These are phyloP conservation scores for Choreutis nemorana DNA, from an alignment of 2,888 invertebrate genomes.

Conservation along the genomic window DNA sequence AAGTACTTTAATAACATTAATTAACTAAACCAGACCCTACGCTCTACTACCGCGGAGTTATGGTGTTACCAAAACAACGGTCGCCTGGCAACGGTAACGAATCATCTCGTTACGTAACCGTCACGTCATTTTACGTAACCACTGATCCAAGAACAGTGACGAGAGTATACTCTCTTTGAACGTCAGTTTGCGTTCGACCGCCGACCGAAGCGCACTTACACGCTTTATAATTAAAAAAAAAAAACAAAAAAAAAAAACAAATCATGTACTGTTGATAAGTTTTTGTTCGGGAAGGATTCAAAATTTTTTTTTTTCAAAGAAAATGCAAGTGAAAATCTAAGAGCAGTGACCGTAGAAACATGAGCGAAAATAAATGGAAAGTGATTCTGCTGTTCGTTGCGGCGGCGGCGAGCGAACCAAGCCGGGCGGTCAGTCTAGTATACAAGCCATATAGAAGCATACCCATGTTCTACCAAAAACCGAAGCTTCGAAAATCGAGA, in stretches of 20 bases:
- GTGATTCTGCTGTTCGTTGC: constrained; percentile 45
- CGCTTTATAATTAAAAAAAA: constrained; percentile 5
- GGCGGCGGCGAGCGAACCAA: constrained; percentile 42
- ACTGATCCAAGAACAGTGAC: constrained; percentile 11
- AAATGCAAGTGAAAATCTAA: constrained; percentile 54
- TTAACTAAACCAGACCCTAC: too few relatives aligned
- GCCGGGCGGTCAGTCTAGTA: constrained; percentile 44
- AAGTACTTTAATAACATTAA: too few relatives aligned
- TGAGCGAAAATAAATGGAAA: constrained; percentile 61
- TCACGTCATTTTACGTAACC: constrained; percentile 25
- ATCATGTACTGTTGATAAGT: too few relatives aligned
- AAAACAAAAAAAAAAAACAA: constrained; percentile 15
- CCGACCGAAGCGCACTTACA: constrained; percentile 17
- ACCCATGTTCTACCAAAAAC: constrained; percentile 38
- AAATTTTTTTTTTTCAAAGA: too few relatives aligned
- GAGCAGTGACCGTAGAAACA: constrained; percentile 56
- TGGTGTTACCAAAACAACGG: too few relatives aligned
- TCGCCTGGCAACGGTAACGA: constrained; percentile 18
- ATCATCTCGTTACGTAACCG: constrained; percentile 18
- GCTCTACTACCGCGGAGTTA: too few relatives aligned
- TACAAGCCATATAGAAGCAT: constrained; percentile 38
- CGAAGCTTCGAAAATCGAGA: constrained; percentile 27
- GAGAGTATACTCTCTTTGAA: constrained; percentile 15
- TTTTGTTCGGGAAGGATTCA: too few relatives aligned
- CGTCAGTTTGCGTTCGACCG: constrained; percentile 20